Evolutionary conservation across 2,888 invertebrate species (phyloP), one percentile per base, ranked within the genome.

Genomic region (Noctua fimbriata): DNA sequence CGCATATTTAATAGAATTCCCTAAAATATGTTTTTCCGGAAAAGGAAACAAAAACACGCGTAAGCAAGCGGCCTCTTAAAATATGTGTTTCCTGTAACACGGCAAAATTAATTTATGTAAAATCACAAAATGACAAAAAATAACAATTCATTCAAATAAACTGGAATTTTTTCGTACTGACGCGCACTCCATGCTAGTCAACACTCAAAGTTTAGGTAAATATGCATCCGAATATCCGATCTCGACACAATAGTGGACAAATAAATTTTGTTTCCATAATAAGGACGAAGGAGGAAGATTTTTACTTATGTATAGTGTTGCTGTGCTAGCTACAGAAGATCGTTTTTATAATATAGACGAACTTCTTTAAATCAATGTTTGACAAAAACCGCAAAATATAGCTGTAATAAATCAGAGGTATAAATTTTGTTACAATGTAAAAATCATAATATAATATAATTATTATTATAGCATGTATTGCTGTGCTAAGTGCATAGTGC

Each of bases 401-500:
- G 85, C 83, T 88, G 85, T 91, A 90, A 85, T 88, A 84, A 91
- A 88, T 85, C 84, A 88, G 89, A 89, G 76, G 88, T 90, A 90
- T 91, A 90, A 85, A 91, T 91, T 92, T 91, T 93, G 92, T 94
- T 94, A 89, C 91, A 91, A 90, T 90, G 81, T 82, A 88, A 89
- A 89, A 91, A 91, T 21, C 86, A 91, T 93, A 92, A 92, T 90
- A 91, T 92, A 85, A 86, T 36, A 32, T n/a, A n/a, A n/a, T 85
- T 93, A 93, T 93, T 93, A 94, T 78, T 78, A 84, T 93, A 94
- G 93, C 94, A 93, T 92, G 93, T 94, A 95, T 95, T 96, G 95
- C 97, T 96, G 97, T 97, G 97, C 97, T 96, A 95, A 95, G 93
- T 95, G 97, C 97, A 97, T 97, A 97, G 97, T 97, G 97, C 97